Evolutionary conservation across 2,797 vertebrate species (phyloP).

Genomic region (Vespertilio murinus): DNA sequence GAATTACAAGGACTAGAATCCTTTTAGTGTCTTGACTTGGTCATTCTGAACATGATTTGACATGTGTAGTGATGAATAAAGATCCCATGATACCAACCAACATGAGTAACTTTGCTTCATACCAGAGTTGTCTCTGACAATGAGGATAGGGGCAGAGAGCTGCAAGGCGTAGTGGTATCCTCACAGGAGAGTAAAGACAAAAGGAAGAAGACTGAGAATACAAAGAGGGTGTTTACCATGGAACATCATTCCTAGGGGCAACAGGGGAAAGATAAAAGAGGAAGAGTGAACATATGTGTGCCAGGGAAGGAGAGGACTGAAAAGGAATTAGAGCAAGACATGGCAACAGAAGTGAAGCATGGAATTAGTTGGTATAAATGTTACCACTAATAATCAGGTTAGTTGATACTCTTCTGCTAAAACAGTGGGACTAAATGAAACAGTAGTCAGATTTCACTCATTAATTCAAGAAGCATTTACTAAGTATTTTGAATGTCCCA

Average conservation of each 20-base stretch:
- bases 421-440: neutral
- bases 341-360: neutral
- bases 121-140: neutral
- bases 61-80: neutral
- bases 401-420: neutral
- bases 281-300: neutral
- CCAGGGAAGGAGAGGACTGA: neutral
- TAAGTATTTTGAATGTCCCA: neutral
- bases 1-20: neutral
- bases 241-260: neutral
- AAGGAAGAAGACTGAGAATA: neutral
- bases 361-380: neutral
- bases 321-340: neutral
- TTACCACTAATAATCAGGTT: neutral
- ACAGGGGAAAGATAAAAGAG: neutral
- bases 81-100: neutral
- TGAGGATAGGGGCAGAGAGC: neutral
- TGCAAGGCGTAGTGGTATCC: neutral
- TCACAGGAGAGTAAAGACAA: neutral
- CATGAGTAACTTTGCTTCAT: neutral
- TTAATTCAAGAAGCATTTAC: neutral
- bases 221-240: neutral
- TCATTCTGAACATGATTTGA: neutral
- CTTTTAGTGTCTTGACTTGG: neutral
- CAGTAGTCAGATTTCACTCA: neutral